Base-by-base conservation (phyloP, 64 coral and sea anemone genomes). In the Pachyseris speciosa region DNA sequence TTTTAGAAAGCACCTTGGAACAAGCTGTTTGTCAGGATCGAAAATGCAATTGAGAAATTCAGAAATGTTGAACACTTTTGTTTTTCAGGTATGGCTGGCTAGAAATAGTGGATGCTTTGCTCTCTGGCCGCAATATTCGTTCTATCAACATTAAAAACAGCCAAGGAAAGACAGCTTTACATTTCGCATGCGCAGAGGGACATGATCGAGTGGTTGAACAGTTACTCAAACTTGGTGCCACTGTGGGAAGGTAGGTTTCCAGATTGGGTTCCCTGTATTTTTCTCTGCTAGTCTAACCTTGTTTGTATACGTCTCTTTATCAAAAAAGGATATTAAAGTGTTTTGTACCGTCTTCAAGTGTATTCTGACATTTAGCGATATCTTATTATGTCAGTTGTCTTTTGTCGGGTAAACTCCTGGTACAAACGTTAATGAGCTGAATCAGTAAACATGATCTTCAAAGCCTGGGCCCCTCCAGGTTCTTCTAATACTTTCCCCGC, bases 101-200 rank as follows among this genome's bases (percentile, higher is more conserved):
- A 0, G 89, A 91, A 45, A 83, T 84, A 17, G 89, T 91, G 2
- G 64, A 45, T 1, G 89, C 69, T 11, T 41, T 91, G 13, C 65
- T 91, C n/a, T 9, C 81, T 2, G 89, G 67, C 41, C 89, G 89
- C 16, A 91, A 91, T 32, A 53, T 84, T 64, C 89, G 79, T n/a
- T 84, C 81, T 20, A 84, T 84, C 16, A 84, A 91, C 66, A 37
- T 84, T 1, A 70, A 91, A 69, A 72, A 96, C 36, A 93, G 81
- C 6, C 78, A 89, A 37, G 86, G 78, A 4, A 92, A 92, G 43
- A 96, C 94, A 69, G 84, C 94, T 31, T 78, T 96, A n/a, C 94
- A 96, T 9, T 71, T 69, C 6, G 83, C 83, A 68, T 66, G 83
- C 52, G 77, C 49, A 60, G 77, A 81, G 27, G 77, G 77, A 0